phyloP scores from a whole-genome alignment of 2,113 vertebrate species.

The Coturnix japonica region DNA sequence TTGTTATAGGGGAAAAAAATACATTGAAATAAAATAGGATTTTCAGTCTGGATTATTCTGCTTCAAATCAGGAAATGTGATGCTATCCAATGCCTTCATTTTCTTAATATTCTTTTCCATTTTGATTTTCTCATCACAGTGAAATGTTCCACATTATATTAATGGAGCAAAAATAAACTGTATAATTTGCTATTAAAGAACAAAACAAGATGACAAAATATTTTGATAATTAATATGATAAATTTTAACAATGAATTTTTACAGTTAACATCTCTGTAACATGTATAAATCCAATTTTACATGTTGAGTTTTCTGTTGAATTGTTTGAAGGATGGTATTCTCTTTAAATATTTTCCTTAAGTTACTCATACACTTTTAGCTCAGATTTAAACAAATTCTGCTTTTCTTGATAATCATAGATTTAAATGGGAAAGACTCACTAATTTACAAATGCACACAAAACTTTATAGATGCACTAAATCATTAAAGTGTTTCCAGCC shows the following conservation, averaged over 20 bases:
- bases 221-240: neutral
- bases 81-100: constrained; percentile 38
- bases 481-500: constrained; percentile 3
- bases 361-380: neutral
- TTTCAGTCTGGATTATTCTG: constrained; percentile 54
- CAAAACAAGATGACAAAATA: neutral
- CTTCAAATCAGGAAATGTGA: constrained; percentile 63
- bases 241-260: neutral
- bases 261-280: neutral
- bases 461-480: neutral
- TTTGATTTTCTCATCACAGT: constrained; percentile 24
- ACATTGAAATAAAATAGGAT: constrained; percentile 44
- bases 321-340: neutral
- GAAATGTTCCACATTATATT: neutral
- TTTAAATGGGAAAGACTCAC: neutral
- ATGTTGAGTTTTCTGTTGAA: neutral
- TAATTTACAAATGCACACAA: constrained; percentile 13
- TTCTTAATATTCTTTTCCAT: constrained; percentile 49
- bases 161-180: constrained; percentile 7
- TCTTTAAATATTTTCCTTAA: neutral
- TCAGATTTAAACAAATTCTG: neutral
- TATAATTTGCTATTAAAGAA: neutral
- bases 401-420: neutral
- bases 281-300: neutral
- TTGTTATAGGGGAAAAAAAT: neutral